Percentiles rank a stretch among this genome's conserved stretches.
These are phyloP conservation scores for Raja brachyura DNA, from an alignment of 2,113 vertebrate genomes.

Conservation along the genomic window DNA sequence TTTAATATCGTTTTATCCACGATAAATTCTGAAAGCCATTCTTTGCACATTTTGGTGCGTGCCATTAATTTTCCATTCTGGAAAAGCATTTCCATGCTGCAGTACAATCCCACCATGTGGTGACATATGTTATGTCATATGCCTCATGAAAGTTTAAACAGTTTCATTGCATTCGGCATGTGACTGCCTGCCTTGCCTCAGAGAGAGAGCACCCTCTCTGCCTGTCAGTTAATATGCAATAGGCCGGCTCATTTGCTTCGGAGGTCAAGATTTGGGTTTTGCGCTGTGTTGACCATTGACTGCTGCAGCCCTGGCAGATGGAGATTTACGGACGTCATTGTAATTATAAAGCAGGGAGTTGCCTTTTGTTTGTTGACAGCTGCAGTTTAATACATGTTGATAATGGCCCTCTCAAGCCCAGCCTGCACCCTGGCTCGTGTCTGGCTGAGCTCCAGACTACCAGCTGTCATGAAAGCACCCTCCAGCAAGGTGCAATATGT, in stretches of 20 bases:
- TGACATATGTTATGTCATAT: conserved; percentile 36
- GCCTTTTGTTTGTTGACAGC: conserved; percentile 33
- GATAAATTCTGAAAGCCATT: conserved; percentile 33
- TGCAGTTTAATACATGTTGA: conserved; percentile 35
- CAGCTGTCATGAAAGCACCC: conserved; percentile 22
- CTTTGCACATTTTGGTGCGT: conserved; percentile 9
- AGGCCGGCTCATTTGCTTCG: conserved; percentile 7
- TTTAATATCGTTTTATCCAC: conserved; percentile 21
- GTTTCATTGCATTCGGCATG: conserved; percentile 34
- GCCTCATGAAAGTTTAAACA: conserved; percentile 35
- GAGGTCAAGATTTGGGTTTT: conserved; percentile 30
- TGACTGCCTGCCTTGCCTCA: neutral
- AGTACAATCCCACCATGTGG: conserved; percentile 22
- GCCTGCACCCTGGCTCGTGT: conserved; percentile 28
- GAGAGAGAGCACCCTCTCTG: conserved; percentile 29
- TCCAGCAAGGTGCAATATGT: conserved; percentile 29
- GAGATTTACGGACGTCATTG: conserved; percentile 33
- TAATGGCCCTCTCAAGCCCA: conserved; percentile 31
- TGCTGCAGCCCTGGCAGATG: conserved; percentile 31
- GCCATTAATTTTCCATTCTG: conserved; percentile 32
- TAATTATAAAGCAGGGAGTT: conserved; percentile 29
- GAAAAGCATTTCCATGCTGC: neutral
- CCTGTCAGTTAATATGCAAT: conserved; percentile 26
- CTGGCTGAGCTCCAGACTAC: conserved; percentile 32
- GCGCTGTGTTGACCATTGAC: conserved; percentile 25